Conservation (phyloP, 2,888 invertebrate genomes). For the Rugalucina vietnamica region DNA sequence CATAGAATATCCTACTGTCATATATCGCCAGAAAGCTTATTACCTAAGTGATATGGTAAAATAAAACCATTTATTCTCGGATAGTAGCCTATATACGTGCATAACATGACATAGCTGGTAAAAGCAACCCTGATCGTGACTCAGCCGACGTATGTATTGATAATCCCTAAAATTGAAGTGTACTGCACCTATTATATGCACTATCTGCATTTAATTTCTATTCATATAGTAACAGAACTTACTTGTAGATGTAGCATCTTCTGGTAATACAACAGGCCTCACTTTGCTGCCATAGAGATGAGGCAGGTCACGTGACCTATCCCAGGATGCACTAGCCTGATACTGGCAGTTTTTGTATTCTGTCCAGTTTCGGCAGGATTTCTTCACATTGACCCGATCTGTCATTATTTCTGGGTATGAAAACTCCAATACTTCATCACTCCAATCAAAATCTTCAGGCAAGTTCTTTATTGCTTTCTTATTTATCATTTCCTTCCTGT, state of each 20-base stretch:
- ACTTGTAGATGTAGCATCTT: conserved; percentile 70
- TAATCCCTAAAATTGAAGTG: no score
- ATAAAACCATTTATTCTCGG: no score
- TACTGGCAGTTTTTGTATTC: conserved; percentile 71
- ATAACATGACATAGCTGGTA: no score
- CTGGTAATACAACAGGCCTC: conserved; percentile 75
- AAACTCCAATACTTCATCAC: conserved; percentile 63
- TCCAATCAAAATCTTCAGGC: conserved; percentile 1
- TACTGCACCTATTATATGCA: no score
- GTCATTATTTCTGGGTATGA: conserved; percentile 65
- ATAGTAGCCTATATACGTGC: no score
- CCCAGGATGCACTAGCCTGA: conserved; percentile 19
- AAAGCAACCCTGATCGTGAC: no score
- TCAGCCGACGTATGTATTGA: no score
- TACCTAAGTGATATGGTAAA: no score
- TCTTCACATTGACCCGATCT: conserved; percentile 29
- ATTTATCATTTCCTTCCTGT: conserved; percentile 61
- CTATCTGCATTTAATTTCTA: background rate
- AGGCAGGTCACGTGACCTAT: conserved; percentile 28
- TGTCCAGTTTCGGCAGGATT: conserved; percentile 73
- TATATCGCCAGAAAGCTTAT: no score
- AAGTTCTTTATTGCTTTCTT: conserved; percentile 34
- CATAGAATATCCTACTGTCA: no score
- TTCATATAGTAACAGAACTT: conserved; percentile 7
- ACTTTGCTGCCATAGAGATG: conserved; percentile 56